Conservation (phyloP, 2,113 vertebrate genomes). For the Entosphenus tridentatus region DNA sequence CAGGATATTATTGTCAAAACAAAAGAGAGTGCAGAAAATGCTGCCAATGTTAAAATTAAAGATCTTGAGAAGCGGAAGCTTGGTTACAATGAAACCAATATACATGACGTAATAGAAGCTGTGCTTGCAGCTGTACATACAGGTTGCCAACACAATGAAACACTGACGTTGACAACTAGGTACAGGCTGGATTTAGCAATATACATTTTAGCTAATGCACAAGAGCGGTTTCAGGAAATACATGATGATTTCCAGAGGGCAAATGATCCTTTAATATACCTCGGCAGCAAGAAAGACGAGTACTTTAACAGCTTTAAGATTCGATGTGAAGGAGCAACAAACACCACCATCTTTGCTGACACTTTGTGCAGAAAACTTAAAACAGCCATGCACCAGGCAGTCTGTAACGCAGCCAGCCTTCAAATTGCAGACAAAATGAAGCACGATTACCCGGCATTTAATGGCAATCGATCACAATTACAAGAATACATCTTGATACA, state of each 20-base stretch:
- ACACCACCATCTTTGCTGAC: slow-evolving; percentile 18
- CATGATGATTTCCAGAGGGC: slow-evolving; percentile 15
- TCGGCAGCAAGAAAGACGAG: slow-evolving; percentile 20
- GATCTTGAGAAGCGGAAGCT: slow-evolving; percentile 5
- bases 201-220: too few relatives aligned
- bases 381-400: slow-evolving; percentile 8
- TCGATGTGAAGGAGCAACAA: slow-evolving; percentile 21
- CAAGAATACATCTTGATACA: slow-evolving; percentile 26
- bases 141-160: slow-evolving; percentile 9
- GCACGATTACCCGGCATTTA: slow-evolving; percentile 17
- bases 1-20: accelerated
- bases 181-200: slow-evolving; percentile 16
- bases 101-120: slow-evolving; percentile 16
- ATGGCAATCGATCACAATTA: slow-evolving; percentile 15
- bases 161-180: slow-evolving; percentile 13
- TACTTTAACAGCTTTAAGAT: slow-evolving; percentile 22
- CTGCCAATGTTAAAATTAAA: slow-evolving; percentile 10
- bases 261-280: slow-evolving; percentile 17
- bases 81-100: slow-evolving; percentile 15
- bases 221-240: too few relatives aligned
- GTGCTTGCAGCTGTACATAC: slow-evolving; percentile 14
- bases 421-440: slow-evolving; percentile 18
- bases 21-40: accelerated
- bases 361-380: slow-evolving; percentile 26
- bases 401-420: slow-evolving; percentile 8